phyloP scores from a whole-genome alignment of 92 coral and sea anemone genomes.

The Metridium senile region DNA sequence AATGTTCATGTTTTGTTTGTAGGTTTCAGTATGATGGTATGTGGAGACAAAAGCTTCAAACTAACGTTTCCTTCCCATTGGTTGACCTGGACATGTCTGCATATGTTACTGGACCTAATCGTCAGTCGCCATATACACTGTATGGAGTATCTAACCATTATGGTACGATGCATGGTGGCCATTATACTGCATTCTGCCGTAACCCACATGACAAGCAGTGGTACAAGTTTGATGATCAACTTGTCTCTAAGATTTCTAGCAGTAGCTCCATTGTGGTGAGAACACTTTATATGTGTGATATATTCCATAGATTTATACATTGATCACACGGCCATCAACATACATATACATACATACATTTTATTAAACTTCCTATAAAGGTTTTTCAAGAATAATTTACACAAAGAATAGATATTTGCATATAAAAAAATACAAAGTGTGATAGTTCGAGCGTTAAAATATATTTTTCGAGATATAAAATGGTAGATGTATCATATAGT shows the following conservation, averaged over 20 bases:
- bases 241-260: constrained; percentile 73
- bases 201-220: constrained; percentile 72
- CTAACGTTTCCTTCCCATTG: constrained; percentile 75
- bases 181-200: constrained; percentile 92
- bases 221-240: constrained; percentile 96
- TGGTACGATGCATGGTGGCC: constrained; percentile 99
- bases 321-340: background rate
- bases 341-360: too few species aligned
- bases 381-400: too few species aligned
- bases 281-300: background rate
- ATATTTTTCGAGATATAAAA: too few species aligned
- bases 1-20: too few species aligned
- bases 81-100: constrained; percentile 63
- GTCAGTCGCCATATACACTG: constrained; percentile 51
- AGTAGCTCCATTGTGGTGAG: constrained; percentile 77
- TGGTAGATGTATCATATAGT: too few species aligned
- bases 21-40: constrained; percentile 95
- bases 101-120: constrained; percentile 74
- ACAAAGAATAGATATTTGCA: too few species aligned
- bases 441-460: too few species aligned
- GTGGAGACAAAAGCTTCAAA: constrained; percentile 97
- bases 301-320: background rate
- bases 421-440: too few species aligned
- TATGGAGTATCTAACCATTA: constrained; percentile 92
- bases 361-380: too few species aligned